Evolutionary conservation across 2,888 invertebrate genomes (phyloP).

Genomic region (Oscheius sp.): DNA sequence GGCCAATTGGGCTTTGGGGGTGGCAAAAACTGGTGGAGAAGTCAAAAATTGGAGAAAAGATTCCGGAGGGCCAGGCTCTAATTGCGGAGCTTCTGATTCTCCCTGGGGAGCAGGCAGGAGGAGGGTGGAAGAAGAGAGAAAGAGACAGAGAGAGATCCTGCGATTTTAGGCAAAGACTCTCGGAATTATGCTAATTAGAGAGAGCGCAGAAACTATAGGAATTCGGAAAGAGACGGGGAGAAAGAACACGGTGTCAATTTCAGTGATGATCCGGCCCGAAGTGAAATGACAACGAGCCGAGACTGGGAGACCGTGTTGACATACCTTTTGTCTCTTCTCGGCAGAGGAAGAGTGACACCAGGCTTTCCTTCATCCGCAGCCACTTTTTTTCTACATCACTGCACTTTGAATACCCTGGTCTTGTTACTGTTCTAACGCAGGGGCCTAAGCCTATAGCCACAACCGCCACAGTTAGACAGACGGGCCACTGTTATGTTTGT

Average conservation of each 20-base stretch:
- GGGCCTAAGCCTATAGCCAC: too few relatives aligned
- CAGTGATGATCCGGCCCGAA: conserved; percentile 31
- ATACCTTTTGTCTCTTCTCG: conserved; percentile 35
- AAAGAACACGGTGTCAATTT: conserved; percentile 27
- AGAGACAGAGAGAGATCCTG: background rate
- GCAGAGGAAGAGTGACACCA: conserved; percentile 1
- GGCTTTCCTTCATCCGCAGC: conserved; percentile 15
- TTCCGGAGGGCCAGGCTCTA: conserved; percentile 15
- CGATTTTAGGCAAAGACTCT: background rate
- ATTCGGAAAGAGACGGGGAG: background rate
- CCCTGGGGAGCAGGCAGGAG: conserved; percentile 11
- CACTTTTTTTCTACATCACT: too few relatives aligned
- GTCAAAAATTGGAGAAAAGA: conserved; percentile 22
- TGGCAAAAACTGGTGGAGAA: conserved; percentile 27
- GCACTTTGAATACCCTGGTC: background rate
- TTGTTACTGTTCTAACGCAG: background rate
- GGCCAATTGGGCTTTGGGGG: conserved; percentile 14
- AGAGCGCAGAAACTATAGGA: background rate
- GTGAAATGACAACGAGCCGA: too few relatives aligned
- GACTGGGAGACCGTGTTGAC: conserved; percentile 27
- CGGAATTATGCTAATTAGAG: conserved; percentile 27
- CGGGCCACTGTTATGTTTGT: too few relatives aligned
- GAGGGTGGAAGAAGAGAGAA: conserved; percentile 1
- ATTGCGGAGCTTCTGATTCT: conserved; percentile 21
- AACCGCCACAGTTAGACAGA: too few relatives aligned